Base-by-base conservation (phyloP, 2,888 invertebrate species). In the Ophion ventricosus region DNA sequence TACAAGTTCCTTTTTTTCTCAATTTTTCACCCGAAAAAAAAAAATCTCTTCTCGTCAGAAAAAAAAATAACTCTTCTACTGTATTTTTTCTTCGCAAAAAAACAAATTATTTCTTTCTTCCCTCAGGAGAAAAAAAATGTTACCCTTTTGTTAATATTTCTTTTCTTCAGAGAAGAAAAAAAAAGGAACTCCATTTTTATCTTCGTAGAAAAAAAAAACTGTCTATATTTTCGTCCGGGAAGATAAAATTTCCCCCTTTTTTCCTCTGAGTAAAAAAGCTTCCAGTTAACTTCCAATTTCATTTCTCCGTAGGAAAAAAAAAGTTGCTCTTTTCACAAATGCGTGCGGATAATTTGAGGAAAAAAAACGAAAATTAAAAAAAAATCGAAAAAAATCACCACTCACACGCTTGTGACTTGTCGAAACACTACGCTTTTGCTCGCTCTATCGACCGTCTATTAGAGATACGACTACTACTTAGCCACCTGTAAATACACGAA, bases 381-480 rank as follows among this genome's bases (percentile, higher is more conserved):
- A 17, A 49, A 49, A 14, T 17, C 17, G n/a, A 17, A 17, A 49
- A 14, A 14, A 8, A 8, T 35, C 3, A 7, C 35, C 8, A 8
- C 14, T 17, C 49, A 8, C 14, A 49, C 49, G 49, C 4, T 2
- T 17, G 17, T 49, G 49, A 17, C 25, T 25, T 49, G 25, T 25
- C 26, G 25, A 25, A 67, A 67, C n/a, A 66, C 56, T 25, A 40
- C 57, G 54, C 49, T 56, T 49, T 75, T 64, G 76, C 76, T 76
- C 76, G 76, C 66, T 76, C 57, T 67, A 57, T 57, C 66, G 76
- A 57, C 66, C 35, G 76, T 66, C 49, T 66, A 57, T 76, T 54
- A 25, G 49, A 61, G 8, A 59, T 61, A 23, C 57, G 23, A 66
- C 20, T 23, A 61, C 61, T 78, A 70, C 54, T 59, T 23, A 70